Conservation (phyloP, 2,888 invertebrate species). For the Erynnis tages region DNA sequence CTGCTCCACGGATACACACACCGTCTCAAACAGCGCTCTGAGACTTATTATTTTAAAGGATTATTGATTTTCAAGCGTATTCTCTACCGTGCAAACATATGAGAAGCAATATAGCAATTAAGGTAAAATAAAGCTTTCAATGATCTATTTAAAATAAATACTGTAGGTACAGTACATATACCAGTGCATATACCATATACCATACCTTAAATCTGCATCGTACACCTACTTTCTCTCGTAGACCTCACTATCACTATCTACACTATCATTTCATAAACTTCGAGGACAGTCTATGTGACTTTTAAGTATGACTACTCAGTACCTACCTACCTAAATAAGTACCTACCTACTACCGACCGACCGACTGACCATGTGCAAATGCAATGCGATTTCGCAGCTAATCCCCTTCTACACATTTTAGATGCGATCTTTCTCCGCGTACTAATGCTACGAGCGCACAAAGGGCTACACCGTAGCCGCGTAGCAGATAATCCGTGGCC, state of each 20-base stretch:
- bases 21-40: conserved; percentile 49
- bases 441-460: conserved; percentile 61
- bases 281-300: too few relatives aligned
- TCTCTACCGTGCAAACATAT: not conserved
- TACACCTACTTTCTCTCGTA: too few relatives aligned
- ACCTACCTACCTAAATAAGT: too few relatives aligned
- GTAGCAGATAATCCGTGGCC: conserved; percentile 73
- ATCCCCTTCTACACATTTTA: conserved; percentile 34
- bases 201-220: too few relatives aligned
- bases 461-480: conserved; percentile 67
- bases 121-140: too few relatives aligned
- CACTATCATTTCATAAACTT: too few relatives aligned
- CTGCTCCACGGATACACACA: conserved; percentile 44
- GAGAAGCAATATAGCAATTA: not conserved
- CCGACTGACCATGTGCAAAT: conserved; percentile 4
- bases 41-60: conserved; percentile 76
- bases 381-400: conserved; percentile 27
- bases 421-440: conserved; percentile 30
- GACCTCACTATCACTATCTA: too few relatives aligned
- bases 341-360: too few relatives aligned
- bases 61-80: conserved; percentile 59
- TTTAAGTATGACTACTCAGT: too few relatives aligned
- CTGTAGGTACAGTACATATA: too few relatives aligned
- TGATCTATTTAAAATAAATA: too few relatives aligned
- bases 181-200: too few relatives aligned